Conservation (phyloP, 2,113 vertebrate genomes). For the Sander lucioperca region DNA sequence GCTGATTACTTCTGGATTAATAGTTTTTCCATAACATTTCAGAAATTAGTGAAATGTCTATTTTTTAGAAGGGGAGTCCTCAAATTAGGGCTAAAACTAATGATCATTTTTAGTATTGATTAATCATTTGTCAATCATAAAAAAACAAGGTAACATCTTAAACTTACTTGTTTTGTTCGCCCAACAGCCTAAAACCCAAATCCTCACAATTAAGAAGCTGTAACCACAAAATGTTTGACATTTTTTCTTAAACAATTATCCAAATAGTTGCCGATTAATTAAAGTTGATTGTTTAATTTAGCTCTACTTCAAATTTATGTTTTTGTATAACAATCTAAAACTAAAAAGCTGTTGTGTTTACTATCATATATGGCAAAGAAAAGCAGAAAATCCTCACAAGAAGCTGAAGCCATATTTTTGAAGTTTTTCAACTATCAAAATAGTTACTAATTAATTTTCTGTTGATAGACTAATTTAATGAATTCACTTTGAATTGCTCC, state of each 20-base stretch:
- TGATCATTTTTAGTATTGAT: not conserved
- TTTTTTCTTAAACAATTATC: not conserved
- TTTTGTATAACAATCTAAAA: not conserved
- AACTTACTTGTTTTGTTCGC: not conserved
- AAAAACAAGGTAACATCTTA: not conserved
- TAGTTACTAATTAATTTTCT: not conserved
- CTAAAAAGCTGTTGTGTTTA: too few species aligned
- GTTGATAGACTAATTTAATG: not conserved
- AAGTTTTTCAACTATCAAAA: not conserved
- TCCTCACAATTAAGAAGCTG: not conserved
- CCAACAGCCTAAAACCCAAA: not conserved
- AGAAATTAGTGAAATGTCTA: not conserved
- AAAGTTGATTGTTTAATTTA: not conserved
- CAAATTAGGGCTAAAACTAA: not conserved
- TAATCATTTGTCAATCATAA: not conserved
- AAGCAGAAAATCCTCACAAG: too few species aligned
- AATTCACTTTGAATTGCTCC: not conserved
- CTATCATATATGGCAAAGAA: too few species aligned
- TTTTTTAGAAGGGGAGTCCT: not conserved
- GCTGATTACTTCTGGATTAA: not conserved
- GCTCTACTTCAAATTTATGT: not conserved
- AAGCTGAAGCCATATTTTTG: too few species aligned
- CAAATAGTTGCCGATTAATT: not conserved
- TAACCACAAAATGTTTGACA: not conserved
- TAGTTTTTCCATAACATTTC: not conserved